Percentiles rank a stretch among this genome's conserved stretches.
Conservation (phyloP, 1,140 invertebrate species). For the Trinorchestia longiramus region DNA sequence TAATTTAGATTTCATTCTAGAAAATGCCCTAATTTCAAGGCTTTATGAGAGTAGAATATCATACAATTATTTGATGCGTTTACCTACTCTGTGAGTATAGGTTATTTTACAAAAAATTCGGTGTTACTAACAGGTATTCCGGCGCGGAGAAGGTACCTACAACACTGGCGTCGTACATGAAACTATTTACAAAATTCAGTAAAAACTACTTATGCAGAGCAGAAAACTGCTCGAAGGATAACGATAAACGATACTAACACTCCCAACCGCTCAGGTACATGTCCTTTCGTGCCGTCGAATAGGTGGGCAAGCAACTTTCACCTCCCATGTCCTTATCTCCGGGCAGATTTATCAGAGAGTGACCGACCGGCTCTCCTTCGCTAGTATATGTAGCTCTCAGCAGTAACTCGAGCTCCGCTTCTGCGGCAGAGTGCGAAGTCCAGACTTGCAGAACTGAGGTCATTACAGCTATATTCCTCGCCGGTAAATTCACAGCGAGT, state of each 20-base stretch:
- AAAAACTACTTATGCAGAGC: too few species aligned
- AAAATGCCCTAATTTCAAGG: too few species aligned
- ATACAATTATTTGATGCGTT: too few species aligned
- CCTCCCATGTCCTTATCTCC: constrained; percentile 27
- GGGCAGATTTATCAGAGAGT: not conserved
- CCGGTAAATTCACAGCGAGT: not conserved
- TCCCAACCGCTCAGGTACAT: not conserved
- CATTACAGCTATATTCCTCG: not conserved
- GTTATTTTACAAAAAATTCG: too few species aligned
- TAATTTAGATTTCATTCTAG: too few species aligned
- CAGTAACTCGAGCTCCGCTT: constrained; percentile 19
- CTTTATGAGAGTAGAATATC: too few species aligned
- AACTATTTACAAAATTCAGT: too few species aligned
- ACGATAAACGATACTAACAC: not conserved
- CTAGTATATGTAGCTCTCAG: not conserved
- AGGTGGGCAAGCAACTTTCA: not conserved
- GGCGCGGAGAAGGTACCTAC: too few species aligned
- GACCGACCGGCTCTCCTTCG: constrained; percentile 3
- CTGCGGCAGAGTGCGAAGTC: not conserved
- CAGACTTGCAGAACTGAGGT: not conserved
- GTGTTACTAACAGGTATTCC: too few species aligned
- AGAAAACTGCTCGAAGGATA: not conserved
- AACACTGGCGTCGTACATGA: too few species aligned
- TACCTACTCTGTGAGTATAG: too few species aligned
- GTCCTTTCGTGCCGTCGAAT: constrained; percentile 3